Base-by-base conservation (phyloP, 2,888 invertebrate genomes). In the Eledona agricola region DNA sequence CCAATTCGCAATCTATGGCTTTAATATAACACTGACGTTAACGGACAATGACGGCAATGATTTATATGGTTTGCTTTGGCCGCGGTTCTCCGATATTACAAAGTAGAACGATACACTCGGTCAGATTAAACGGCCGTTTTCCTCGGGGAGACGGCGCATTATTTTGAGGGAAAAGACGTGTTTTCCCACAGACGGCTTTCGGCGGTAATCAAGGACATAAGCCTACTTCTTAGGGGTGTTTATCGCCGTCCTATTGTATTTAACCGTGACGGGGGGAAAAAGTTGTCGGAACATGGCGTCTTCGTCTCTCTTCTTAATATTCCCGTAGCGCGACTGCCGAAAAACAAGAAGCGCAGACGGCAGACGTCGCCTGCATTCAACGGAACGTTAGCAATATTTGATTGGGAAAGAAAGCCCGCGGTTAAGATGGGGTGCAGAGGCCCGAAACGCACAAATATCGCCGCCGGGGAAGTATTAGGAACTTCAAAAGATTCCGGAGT, bases 41-140 rank as follows among this genome's bases (percentile, higher is more conserved):
- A 65, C 57, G 54, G 58, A 57, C 58, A 60, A 52, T 59, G 64
- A 63, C 63, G 62, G 55, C n/a, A 58, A 61, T 68, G 66, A 68
- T 67, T 68, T 66, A 67, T 68, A 61, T 64, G 53, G 22, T 16
- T 55, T 57, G 58, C 58, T 65, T 61, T 54, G 52, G 45, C 60
- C 40, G 54, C 57, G 55, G 57, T 59, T 59, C 53, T 55, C 52
- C 58, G 54, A 57, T 60, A 63, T 57, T 60, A 55, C 60, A 62
- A 59, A 61, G 51, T 59, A 55, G 53, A 50, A 52, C 35, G 43
- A 52, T 55, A 53, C 53, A 57, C 45, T 57, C 51, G 59, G 57
- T 55, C 51, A 58, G 62, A 64, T 64, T 64, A 64, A 64, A 54
- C 53, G 54, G 54, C 42, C 43, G 38, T 57, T 55, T 37, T 47